These are phyloP conservation scores for Hofmannophila pseudospretella DNA, from an alignment of 2,888 invertebrate genomes.

Conservation along the genomic window DNA sequence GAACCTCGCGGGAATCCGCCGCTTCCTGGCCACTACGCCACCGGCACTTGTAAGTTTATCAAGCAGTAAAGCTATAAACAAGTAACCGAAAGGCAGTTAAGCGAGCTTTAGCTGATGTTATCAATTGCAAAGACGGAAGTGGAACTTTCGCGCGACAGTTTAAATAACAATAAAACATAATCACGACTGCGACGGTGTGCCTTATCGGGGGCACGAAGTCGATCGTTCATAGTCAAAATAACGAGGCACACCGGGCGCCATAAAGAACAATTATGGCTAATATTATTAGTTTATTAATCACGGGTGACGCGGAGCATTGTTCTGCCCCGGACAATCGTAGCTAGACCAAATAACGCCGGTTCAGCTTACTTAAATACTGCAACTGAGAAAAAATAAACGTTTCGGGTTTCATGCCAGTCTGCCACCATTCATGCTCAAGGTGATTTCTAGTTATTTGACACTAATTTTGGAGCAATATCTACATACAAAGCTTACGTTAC, in stretches of 20 bases:
- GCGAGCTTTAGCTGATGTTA: conserved; percentile 21
- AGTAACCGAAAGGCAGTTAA: not conserved
- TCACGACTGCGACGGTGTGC: conserved; percentile 44
- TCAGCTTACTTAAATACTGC: conserved; percentile 52
- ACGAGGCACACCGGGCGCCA: conserved; percentile 36
- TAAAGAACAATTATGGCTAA: conserved; percentile 56
- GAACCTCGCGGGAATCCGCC: too few species aligned
- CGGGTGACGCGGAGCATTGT: conserved; percentile 56
- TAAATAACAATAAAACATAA: conserved; percentile 54
- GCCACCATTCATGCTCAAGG: conserved; percentile 10
- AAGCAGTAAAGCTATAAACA: not conserved
- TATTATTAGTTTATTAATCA: conserved; percentile 74
- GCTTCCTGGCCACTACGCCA: too few species aligned
- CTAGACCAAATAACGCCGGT: conserved; percentile 70
- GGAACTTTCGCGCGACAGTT: conserved; percentile 45
- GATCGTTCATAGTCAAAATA: conserved; percentile 72
- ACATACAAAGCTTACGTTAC: too few species aligned
- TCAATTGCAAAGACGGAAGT: conserved; percentile 45
- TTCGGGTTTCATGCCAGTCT: conserved; percentile 42
- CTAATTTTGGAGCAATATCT: too few species aligned
- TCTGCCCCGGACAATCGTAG: conserved; percentile 61
- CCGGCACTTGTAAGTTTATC: too few species aligned
- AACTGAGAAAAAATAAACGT: conserved; percentile 42
- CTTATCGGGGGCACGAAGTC: conserved; percentile 66
- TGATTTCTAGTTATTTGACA: not conserved